A percentile compares a stretch with the other conserved stretches of the same genome.
These are phyloP conservation scores for Platygyra sinensis DNA, from an alignment of 64 coral and sea anemone species.

Conservation along the genomic window DNA sequence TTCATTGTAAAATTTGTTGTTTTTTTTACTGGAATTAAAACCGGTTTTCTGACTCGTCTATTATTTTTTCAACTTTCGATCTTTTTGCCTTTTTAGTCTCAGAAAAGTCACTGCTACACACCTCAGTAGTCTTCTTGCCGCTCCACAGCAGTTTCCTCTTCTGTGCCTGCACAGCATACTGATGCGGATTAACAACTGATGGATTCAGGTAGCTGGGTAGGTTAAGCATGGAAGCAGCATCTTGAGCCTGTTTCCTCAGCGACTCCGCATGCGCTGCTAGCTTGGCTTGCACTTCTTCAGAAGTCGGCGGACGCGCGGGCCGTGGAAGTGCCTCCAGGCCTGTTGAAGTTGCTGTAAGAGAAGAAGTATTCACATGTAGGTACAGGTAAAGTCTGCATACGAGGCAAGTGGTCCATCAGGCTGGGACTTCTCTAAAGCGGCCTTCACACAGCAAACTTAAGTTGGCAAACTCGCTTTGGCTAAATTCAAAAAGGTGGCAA, in stretches of 20 bases:
- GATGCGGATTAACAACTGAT: conserved; percentile 95
- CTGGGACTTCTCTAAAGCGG: no score
- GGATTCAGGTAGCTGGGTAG: conserved; percentile 95
- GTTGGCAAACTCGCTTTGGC: no score
- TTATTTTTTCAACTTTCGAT: no score
- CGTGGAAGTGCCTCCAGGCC: conserved; percentile 18
- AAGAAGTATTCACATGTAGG: background rate
- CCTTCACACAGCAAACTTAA: no score
- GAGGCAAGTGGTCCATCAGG: no score
- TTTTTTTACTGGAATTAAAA: no score
- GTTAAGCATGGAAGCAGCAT: conserved; percentile 74
- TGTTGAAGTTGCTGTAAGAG: conserved; percentile 27
- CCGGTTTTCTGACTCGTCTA: no score
- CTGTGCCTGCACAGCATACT: conserved; percentile 89
- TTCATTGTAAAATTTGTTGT: no score
- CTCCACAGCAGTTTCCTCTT: conserved; percentile 96
- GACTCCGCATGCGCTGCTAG: conserved; percentile 81
- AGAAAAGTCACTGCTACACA: background rate
- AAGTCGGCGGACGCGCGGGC: conserved; percentile 70
- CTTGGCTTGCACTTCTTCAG: conserved; percentile 92
- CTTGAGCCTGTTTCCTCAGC: conserved; percentile 82
- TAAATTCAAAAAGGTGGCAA: no score
- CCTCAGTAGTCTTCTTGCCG: conserved; percentile 79
- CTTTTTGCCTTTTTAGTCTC: no score
- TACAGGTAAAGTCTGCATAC: no score